Evolutionary conservation across 2,797 vertebrate genomes (phyloP).

Genomic region (Zalophus californianus): DNA sequence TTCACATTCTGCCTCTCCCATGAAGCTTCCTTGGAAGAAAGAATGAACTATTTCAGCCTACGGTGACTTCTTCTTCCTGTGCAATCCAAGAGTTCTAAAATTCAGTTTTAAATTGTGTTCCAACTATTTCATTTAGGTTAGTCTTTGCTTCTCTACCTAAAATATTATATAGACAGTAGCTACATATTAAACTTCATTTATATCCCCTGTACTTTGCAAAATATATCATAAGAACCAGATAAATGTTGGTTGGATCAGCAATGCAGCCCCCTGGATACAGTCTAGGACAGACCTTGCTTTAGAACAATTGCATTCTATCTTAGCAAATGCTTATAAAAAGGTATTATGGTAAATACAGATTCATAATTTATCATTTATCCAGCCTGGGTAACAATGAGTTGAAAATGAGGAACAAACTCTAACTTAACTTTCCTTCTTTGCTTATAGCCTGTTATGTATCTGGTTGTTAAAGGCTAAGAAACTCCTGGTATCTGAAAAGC

Average conservation of each 20-base stretch:
- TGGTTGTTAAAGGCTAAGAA: neutral
- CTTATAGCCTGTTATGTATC: neutral
- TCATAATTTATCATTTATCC: neutral
- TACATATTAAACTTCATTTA: neutral
- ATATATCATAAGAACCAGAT: neutral
- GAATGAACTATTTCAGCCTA: neutral
- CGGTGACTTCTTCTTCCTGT: neutral
- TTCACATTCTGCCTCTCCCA: neutral
- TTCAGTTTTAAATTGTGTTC: neutral
- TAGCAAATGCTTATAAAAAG: neutral
- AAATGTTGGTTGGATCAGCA: neutral
- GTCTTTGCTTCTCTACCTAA: neutral
- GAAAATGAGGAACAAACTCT: neutral
- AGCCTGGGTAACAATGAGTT: neutral
- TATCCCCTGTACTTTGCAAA: neutral
- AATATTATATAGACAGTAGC: neutral
- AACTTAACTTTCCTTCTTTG: conserved; percentile 13
- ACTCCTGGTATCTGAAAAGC: neutral
- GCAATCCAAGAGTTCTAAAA: neutral
- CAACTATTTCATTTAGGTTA: neutral
- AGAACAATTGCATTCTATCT: neutral
- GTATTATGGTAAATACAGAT: neutral
- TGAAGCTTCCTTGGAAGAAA: neutral
- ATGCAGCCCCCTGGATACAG: neutral
- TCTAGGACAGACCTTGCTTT: neutral